Conservation (phyloP, 2,888 invertebrate species). For the Drosophila percnosoma region DNA sequence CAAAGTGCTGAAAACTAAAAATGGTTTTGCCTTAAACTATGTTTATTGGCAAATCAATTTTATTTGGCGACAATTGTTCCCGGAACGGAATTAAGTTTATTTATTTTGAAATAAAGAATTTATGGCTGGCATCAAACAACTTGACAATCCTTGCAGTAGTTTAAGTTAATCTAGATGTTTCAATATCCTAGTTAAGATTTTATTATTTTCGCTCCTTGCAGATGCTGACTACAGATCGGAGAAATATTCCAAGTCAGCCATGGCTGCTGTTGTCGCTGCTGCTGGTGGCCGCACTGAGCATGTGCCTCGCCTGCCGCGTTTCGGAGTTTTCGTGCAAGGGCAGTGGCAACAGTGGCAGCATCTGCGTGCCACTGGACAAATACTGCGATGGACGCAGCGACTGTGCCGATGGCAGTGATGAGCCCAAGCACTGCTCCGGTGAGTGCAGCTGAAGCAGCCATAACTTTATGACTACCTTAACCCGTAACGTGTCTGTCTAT, state of each 20-base stretch:
- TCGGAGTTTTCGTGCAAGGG: slow-evolving; percentile 91
- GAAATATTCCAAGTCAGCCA: not conserved
- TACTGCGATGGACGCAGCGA: slow-evolving; percentile 94
- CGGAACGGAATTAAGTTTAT: not conserved
- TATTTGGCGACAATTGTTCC: not conserved
- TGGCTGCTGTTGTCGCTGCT: slow-evolving; percentile 83
- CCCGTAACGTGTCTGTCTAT: not conserved
- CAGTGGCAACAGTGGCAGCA: slow-evolving; percentile 87
- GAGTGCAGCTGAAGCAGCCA: slow-evolving; percentile 66
- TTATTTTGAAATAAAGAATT: not conserved
- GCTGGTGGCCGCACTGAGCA: slow-evolving; percentile 76
- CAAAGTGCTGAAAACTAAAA: not conserved
- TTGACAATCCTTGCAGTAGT: not conserved
- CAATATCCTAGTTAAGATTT: not conserved
- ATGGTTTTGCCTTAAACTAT: not conserved
- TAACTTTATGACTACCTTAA: not conserved
- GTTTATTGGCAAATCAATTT: not conserved
- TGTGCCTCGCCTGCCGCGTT: slow-evolving; percentile 88
- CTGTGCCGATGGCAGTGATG: slow-evolving; percentile 94
- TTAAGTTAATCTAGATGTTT: not conserved
- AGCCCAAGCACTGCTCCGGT: slow-evolving; percentile 92
- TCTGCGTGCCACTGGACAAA: slow-evolving; percentile 93
- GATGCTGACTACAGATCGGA: slow-evolving; percentile 46
- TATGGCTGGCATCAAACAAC: not conserved
- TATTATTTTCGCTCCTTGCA: slow-evolving; percentile 31